Evolutionary conservation across 1,140 invertebrate species (phyloP).

Genomic region (Rhynchophorus ferrugineus): DNA sequence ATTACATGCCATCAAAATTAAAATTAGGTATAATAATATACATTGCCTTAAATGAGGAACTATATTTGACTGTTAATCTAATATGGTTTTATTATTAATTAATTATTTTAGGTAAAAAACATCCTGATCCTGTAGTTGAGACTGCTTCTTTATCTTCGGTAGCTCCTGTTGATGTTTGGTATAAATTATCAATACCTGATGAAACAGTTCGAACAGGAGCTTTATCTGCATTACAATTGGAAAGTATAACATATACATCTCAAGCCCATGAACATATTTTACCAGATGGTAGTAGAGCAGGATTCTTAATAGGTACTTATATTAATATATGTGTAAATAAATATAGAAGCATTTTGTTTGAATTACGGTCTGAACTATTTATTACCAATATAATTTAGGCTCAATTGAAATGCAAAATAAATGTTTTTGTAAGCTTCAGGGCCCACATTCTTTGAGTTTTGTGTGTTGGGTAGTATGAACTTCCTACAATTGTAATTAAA

Average conservation of each 20-base stretch:
- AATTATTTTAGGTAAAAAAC: constrained; percentile 63
- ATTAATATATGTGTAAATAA: neutral
- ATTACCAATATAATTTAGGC: neutral
- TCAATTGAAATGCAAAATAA: neutral
- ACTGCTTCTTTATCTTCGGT: constrained; percentile 96
- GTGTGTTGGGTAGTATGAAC: constrained; percentile 10
- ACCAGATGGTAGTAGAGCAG: constrained; percentile 83
- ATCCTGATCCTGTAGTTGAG: constrained; percentile 99
- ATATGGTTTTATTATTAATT: neutral
- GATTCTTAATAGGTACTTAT: constrained; percentile 83
- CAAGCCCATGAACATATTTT: constrained; percentile 93
- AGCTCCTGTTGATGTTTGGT: constrained; percentile 90
- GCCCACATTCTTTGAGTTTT: constrained; percentile 8
- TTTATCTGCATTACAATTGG: constrained; percentile 92
- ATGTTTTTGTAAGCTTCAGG: constrained; percentile 7
- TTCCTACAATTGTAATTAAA: constrained; percentile 2
- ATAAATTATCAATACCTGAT: constrained; percentile 78
- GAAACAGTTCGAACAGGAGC: constrained; percentile 76
- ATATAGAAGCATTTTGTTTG: too few relatives aligned
- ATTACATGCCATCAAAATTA: constrained; percentile 96
- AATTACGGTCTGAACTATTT: too few relatives aligned
- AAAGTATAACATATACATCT: constrained; percentile 92
- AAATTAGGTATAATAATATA: constrained; percentile 51
- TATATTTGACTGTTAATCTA: too few relatives aligned
- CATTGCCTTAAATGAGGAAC: too few relatives aligned